A percentile compares a stretch with the other conserved stretches of the same genome.
These are phyloP conservation scores for Eueremaeus valkanovi DNA, from an alignment of 2,888 invertebrate species.

Conservation along the genomic window DNA sequence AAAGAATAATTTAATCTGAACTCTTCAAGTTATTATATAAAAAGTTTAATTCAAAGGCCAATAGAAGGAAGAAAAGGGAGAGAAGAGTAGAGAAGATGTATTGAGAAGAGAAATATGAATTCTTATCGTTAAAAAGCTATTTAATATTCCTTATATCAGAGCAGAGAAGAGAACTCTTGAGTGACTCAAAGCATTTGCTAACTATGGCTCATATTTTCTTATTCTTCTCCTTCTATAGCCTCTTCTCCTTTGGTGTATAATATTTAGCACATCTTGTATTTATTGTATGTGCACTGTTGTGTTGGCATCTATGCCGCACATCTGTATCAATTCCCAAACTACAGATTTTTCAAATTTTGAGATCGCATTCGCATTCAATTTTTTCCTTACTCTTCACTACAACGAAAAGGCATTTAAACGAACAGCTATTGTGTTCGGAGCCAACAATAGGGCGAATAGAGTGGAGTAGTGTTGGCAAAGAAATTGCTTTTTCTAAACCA, in stretches of 20 bases:
- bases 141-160: conserved; percentile 14
- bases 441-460: not conserved
- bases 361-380: not conserved
- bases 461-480: too few relatives aligned
- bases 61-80: too few relatives aligned
- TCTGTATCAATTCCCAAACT: conserved; percentile 22
- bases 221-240: too few relatives aligned
- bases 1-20: conserved; percentile 13
- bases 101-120: not conserved
- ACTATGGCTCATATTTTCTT: too few relatives aligned
- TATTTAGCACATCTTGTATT: not conserved
- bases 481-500: not conserved
- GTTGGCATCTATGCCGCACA: not conserved
- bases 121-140: conserved; percentile 21
- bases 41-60: not conserved
- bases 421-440: conserved; percentile 13
- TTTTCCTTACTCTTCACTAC: not conserved
- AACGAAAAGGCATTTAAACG: conserved; percentile 19
- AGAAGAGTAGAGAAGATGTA: not conserved
- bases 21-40: not conserved
- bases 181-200: not conserved
- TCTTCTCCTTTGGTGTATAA: not conserved
- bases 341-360: conserved; percentile 16
- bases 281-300: not conserved
- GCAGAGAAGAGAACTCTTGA: not conserved